Conservation (phyloP, 2,888 invertebrate species). For the Hyalella azteca region DNA sequence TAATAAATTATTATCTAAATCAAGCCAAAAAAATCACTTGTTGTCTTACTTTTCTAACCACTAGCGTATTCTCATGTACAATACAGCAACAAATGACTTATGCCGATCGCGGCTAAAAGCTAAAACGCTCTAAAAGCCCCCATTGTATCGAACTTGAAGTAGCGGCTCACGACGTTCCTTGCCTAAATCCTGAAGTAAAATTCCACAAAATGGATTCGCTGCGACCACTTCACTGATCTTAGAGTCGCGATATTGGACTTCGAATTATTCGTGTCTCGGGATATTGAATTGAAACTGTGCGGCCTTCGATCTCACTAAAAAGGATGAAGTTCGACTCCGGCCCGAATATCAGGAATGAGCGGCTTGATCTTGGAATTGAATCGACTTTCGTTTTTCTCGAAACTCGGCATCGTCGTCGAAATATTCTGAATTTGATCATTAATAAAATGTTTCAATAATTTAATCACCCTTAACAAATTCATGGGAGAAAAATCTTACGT, state of each 20-base stretch:
- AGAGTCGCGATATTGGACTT: conserved; percentile 11
- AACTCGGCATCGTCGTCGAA: too few relatives aligned
- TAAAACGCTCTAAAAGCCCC: not conserved
- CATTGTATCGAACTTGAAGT: not conserved
- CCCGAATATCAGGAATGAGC: not conserved
- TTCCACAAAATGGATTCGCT: conserved; percentile 10
- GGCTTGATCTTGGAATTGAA: not conserved
- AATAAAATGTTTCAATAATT: not conserved
- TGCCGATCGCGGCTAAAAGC: not conserved
- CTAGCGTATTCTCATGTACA: too few relatives aligned
- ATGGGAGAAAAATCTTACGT: not conserved
- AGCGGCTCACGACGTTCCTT: conserved; percentile 6
- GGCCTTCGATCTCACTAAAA: not conserved
- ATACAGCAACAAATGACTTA: too few relatives aligned
- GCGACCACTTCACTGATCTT: conserved; percentile 27
- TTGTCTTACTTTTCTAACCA: too few relatives aligned
- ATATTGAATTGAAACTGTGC: conserved; percentile 7
- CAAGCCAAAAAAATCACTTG: too few relatives aligned
- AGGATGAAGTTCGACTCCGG: not conserved
- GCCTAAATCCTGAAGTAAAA: conserved; percentile 8
- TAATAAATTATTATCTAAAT: too few relatives aligned
- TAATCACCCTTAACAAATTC: not conserved
- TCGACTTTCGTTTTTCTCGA: too few relatives aligned
- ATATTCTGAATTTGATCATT: too few relatives aligned
- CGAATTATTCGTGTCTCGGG: conserved; percentile 23